phyloP scores from a whole-genome alignment of 2,888 invertebrate species.

The Cryptosula pallasiana region DNA sequence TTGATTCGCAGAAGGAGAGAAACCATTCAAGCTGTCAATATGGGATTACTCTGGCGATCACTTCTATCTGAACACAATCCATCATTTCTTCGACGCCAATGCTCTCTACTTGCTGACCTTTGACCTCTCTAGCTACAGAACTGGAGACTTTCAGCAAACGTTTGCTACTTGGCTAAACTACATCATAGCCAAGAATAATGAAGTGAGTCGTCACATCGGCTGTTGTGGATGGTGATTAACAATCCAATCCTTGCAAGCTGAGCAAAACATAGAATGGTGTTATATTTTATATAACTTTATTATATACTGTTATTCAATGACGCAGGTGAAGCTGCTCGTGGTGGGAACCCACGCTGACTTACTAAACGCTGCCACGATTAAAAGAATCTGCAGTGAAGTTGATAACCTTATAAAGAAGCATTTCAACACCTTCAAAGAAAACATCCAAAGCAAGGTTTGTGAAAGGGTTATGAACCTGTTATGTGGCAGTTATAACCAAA shows the following conservation, averaged over 20 bases:
- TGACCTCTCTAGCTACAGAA: constrained; percentile 41
- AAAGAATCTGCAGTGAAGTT: constrained; percentile 33
- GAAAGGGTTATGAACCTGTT: too few species aligned
- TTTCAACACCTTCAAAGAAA: constrained; percentile 29
- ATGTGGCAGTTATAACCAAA: too few species aligned
- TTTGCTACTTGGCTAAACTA: constrained; percentile 49
- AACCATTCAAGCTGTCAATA: constrained; percentile 36
- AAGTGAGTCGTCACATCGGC: constrained; percentile 29
- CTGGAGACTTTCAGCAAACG: constrained; percentile 37
- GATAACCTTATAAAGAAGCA: constrained; percentile 32
- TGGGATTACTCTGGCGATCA: constrained; percentile 49
- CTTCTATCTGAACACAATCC: constrained; percentile 41
- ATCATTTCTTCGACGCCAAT: constrained; percentile 44
- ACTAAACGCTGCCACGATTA: constrained; percentile 30
- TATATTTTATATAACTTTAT: too few species aligned
- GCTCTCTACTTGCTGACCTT: constrained; percentile 44
- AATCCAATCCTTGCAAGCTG: neutral
- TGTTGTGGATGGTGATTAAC: neutral
- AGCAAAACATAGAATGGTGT: too few species aligned
- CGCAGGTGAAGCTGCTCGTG: constrained; percentile 33
- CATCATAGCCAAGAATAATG: constrained; percentile 46
- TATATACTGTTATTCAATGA: too few species aligned
- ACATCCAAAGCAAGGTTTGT: neutral
- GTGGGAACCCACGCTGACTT: constrained; percentile 47
- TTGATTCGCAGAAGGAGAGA: constrained; percentile 15